Evolutionary conservation across 1,140 invertebrate species (phyloP).

Genomic region (Apis florea): DNA sequence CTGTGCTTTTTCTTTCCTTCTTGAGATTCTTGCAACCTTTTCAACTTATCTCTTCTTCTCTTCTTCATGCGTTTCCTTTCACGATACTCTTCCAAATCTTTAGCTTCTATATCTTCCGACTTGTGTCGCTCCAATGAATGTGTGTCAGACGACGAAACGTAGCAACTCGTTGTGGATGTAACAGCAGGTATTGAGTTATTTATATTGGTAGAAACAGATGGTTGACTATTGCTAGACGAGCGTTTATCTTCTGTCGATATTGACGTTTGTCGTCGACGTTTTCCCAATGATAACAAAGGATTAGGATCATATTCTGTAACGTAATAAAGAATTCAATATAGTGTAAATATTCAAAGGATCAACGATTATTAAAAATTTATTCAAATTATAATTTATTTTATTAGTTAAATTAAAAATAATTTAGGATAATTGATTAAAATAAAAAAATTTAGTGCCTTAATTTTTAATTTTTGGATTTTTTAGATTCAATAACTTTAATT

Average conservation of each 20-base stretch:
- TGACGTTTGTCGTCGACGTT: conserved; percentile 86
- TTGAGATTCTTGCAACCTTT: conserved; percentile 77
- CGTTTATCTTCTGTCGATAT: conserved; percentile 82
- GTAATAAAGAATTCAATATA: conserved; percentile 4
- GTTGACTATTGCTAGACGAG: conserved; percentile 52
- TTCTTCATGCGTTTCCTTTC: conserved; percentile 87
- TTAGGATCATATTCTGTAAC: conserved; percentile 89
- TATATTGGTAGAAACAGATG: conserved; percentile 53
- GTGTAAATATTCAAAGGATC: background rate
- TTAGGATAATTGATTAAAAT: too few species aligned
- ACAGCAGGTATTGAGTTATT: conserved; percentile 13
- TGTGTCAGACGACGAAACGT: conserved; percentile 51
- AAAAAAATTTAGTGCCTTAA: too few species aligned
- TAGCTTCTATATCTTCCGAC: conserved; percentile 66
- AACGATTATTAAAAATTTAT: background rate
- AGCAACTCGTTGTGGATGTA: conserved; percentile 44
- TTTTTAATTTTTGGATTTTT: too few species aligned
- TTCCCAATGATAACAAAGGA: conserved; percentile 87
- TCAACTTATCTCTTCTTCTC: conserved; percentile 85
- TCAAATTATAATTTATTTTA: background rate
- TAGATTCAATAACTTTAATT: too few species aligned
- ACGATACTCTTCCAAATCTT: conserved; percentile 78
- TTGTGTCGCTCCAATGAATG: conserved; percentile 62
- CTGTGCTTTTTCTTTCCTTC: conserved; percentile 85
- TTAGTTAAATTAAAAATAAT: too few species aligned